Conservation (phyloP, 1,140 invertebrate genomes). For the Hypothenemus hampei region DNA sequence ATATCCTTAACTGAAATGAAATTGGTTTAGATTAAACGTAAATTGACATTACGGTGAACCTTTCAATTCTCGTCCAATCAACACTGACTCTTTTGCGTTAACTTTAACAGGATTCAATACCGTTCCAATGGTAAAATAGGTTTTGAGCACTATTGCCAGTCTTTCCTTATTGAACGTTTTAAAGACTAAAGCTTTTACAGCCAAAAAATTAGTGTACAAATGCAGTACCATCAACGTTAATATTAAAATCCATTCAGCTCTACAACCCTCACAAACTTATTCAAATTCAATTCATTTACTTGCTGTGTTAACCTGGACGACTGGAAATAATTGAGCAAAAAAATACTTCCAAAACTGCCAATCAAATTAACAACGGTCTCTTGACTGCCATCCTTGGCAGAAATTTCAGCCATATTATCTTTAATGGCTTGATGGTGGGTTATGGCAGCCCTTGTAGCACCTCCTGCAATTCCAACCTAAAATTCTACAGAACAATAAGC, state of each 20-base stretch:
- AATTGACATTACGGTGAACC: constrained; percentile 35
- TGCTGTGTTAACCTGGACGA: constrained; percentile 44
- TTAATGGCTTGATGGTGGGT: constrained; percentile 87
- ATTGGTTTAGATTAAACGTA: neutral
- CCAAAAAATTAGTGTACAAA: constrained; percentile 79
- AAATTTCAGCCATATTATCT: constrained; percentile 89
- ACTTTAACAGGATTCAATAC: constrained; percentile 49
- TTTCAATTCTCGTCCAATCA: constrained; percentile 48
- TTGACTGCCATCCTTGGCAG: constrained; percentile 94
- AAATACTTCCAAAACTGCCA: constrained; percentile 72
- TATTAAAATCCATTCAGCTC: constrained; percentile 65
- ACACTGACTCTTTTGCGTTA: constrained; percentile 57
- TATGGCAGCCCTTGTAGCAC: constrained; percentile 85
- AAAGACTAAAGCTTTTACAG: constrained; percentile 69
- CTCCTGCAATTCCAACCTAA: constrained; percentile 75
- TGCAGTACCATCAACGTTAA: constrained; percentile 73
- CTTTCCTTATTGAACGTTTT: constrained; percentile 75
- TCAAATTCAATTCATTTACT: constrained; percentile 16
- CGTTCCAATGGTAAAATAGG: constrained; percentile 52
- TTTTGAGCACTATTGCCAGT: constrained; percentile 60
- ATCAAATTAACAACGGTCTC: constrained; percentile 91
- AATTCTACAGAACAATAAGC: constrained; percentile 1
- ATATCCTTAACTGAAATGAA: constrained; percentile 45
- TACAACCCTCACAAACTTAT: no score
- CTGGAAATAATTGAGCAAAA: constrained; percentile 66